Evolutionary conservation across 1,140 invertebrate species (phyloP).

Genomic region (Cyclina sinensis): DNA sequence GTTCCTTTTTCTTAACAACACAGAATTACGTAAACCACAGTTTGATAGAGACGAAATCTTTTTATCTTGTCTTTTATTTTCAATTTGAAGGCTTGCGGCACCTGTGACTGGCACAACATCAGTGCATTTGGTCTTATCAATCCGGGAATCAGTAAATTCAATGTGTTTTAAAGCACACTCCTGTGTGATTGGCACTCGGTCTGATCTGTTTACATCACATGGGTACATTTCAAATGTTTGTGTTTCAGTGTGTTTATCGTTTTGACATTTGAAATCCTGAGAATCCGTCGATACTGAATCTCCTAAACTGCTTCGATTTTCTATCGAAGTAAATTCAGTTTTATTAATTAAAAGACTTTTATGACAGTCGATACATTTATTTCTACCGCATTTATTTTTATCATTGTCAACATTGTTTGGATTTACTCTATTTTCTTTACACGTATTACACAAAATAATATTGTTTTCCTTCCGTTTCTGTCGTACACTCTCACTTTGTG

Average conservation of each 20-base stretch:
- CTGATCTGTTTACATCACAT: conserved; percentile 39
- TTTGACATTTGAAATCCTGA: conserved; percentile 4
- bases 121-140: conserved; percentile 20
- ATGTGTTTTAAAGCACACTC: neutral
- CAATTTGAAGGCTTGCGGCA: neutral
- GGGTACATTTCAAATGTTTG: conserved; percentile 11
- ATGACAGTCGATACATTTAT: neutral
- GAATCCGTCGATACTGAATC: neutral
- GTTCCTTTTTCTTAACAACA: neutral
- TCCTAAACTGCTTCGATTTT: neutral
- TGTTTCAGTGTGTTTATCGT: conserved; percentile 18
- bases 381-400: neutral
- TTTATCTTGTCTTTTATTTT: conserved; percentile 52
- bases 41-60: conserved; percentile 1
- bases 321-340: neutral
- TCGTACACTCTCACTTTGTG: neutral
- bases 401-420: neutral
- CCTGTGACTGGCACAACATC: conserved; percentile 17
- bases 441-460: neutral
- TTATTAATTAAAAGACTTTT: neutral
- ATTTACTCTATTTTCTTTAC: neutral
- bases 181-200: conserved; percentile 20
- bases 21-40: neutral
- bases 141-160: neutral
- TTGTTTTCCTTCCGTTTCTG: neutral